Evolutionary conservation across 2,888 invertebrate genomes (phyloP), one percentile per base, ranked within the genome.

Genomic region (Melanostoma mellinum): DNA sequence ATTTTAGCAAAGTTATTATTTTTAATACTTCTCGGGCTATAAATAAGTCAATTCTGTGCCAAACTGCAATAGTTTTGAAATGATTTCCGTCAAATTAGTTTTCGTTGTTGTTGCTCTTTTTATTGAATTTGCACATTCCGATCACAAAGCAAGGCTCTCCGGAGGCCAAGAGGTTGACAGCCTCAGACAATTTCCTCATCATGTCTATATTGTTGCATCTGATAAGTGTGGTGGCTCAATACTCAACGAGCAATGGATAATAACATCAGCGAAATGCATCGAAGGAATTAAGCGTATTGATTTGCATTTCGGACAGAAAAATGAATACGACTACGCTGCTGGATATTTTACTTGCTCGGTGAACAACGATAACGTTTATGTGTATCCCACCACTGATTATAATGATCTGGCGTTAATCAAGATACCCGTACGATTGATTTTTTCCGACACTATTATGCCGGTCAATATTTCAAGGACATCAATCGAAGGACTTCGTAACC

Each of bases 331-430:
- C 10, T 9, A 6, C 6, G 8, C 10, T 6, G 68, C 46, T 6
- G 63, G 48, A 20, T 67, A 35, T n/a, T 82, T 53, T 32, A 52
- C 46, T 6, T 30, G 81, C 9, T 65, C 61, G 0, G 72, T 85
- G 20, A 61, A 67, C 8, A 42, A 33, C 6, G 61, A 72, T 6
- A 53, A 68, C n/a, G 50, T 85, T 6, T 38, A 52, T 20, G 9
- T 53, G 3, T 82, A 85, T 46, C 85, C 85, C 9, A 85, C 85
- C 9, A 85, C 78, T 0, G 38, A 68, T n/a, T 60, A 68, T 30
- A 78, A 85, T 63, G 82, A 85, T 50, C 10, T 85, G 4, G 81
- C 85, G 0, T 53, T 85, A 10, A 56, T 85, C 32, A 56, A 52
- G 40, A 20, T 85, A 6, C 85, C 85, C 8, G 36, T 79, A 20